Base-by-base conservation (phyloP, 2,888 invertebrate genomes). In the Calephelis perditalis region DNA sequence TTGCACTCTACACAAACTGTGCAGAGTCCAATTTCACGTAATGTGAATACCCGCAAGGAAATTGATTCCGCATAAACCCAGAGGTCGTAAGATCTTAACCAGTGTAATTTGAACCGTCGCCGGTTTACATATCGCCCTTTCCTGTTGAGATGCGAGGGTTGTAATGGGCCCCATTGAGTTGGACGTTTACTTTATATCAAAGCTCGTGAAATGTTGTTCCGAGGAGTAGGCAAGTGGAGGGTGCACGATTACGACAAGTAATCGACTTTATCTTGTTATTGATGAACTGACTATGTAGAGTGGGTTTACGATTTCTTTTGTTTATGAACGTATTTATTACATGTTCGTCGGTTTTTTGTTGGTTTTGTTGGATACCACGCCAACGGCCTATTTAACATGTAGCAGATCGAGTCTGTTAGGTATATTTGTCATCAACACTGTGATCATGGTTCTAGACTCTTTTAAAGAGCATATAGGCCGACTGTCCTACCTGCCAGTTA, bases 261-360 rank as follows among this genome's bases (percentile, higher is more conserved):
- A 87, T 88, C 86, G 84, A 77, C 82, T 79, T 84, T 86, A 86
- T 86, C 84, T 83, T 85, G 72, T 83, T 84, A 84, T 86, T 84
- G 85, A 84, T 82, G 79, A 81, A 77, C 82, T 83, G 84, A 75
- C 45, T 54, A 15, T 52, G 15, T 47, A n/a, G 37, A 79, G 15
- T 40, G 40, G 40, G 6, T 40, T 40, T 8, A 40, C 40, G 40
- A 7, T 40, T 40, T 40, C 40, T 40, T 40, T 40, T 40, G 40
- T 26, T 26, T 26, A 26, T 26, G 3, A 26, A 26, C 26, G 26
- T 40, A 40, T 40, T 6, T 40, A 40, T 40, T 8, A 40, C 40
- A 40, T 40, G 40, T 40, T 26, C 26, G 26, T 26, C 1, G 4
- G 26, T 26, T 26, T 26, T 26, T 26, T 26, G 26, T 26, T 26